Conservation (phyloP, 2,113 vertebrate genomes). For the Oreochromis spilurus region DNA sequence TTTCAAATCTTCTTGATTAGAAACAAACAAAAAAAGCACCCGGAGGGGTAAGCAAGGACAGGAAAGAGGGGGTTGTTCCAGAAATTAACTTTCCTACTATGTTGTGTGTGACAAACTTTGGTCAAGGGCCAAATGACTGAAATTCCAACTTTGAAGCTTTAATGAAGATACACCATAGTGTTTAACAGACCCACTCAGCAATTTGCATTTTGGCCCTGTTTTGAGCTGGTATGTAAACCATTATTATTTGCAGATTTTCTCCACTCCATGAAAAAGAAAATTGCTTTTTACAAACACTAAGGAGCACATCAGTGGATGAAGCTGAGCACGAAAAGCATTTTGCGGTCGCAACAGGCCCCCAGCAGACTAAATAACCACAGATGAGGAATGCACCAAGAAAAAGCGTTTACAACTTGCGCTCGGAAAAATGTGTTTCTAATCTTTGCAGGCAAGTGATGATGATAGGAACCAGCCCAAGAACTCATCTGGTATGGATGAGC, state of each 20-base stretch:
- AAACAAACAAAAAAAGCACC: background rate
- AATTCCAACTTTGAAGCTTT: constrained; percentile 75
- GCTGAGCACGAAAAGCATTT: constrained; percentile 70
- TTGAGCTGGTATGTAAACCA: constrained; percentile 60
- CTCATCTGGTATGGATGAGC: constrained; percentile 64
- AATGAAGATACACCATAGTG: constrained; percentile 69
- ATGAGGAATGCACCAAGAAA: constrained; percentile 76
- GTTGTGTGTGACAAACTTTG: constrained; percentile 51
- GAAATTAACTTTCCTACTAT: constrained; percentile 29
- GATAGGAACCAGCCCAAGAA: constrained; percentile 66
- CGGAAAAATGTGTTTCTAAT: constrained; percentile 75
- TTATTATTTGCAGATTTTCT: constrained; percentile 76
- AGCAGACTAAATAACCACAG: constrained; percentile 77
- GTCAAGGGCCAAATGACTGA: constrained; percentile 53
- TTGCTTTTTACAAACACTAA: constrained; percentile 66
- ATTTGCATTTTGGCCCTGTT: constrained; percentile 65
- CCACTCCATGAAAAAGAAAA: constrained; percentile 58
- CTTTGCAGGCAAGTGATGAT: constrained; percentile 68
- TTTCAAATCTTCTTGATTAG: background rate
- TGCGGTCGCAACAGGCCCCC: constrained; percentile 74
- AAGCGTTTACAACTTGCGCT: constrained; percentile 73
- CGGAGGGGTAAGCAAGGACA: constrained; percentile 12
- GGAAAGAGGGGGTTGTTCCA: constrained; percentile 5
- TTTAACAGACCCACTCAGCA: constrained; percentile 68
- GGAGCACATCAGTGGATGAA: constrained; percentile 62